Base-by-base conservation (phyloP, 1,140 invertebrate genomes). In the Danaus melanippus region DNA sequence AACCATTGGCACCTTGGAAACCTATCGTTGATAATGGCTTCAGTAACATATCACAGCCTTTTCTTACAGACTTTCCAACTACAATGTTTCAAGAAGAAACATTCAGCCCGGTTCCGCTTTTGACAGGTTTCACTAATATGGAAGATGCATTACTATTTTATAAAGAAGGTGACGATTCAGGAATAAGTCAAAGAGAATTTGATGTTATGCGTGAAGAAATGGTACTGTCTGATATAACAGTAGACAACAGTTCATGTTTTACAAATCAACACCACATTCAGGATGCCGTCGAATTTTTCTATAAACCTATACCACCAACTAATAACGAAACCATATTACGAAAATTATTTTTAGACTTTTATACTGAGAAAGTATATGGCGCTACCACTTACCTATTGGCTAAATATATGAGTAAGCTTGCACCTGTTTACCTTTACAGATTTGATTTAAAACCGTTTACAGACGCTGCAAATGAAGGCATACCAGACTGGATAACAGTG, bases 61-160 rank as follows among this genome's bases (percentile, higher is more conserved):
- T 95, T 69, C 73, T 95, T 10, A 78, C 91, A 8, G 90, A 90
- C 60, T 79, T 90, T 50, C 93, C 93, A 0, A 89, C 84, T 32
- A 88, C 88, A 46, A 79, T 91, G 48, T 89, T 94, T 48, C 86
- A 89, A 59, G 86, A 76, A 53, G 90, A 89, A 40, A 80, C 89
- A 64, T 88, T 89, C 76, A 76, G 89, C 76, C 89, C 90, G 45
- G 91, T 94, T 1, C 93, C 93, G 0, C 64, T 94, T 9, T 79
- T 95, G 48, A 89, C 90, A 5, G 94, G 93, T 1, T 94, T 90
- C 55, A 94, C 93, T 0, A 91, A 93, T 64, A 94, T 94, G 89
- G 93, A 95, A 75, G 92, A 94, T 61, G 91, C 90, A 12, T 71
- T 94, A 7, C 71, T 89, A 10, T 66, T 92, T 1, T 88, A 90